phyloP scores from a whole-genome alignment of 1,140 invertebrate species.

The Alviniconcha marisindica region DNA sequence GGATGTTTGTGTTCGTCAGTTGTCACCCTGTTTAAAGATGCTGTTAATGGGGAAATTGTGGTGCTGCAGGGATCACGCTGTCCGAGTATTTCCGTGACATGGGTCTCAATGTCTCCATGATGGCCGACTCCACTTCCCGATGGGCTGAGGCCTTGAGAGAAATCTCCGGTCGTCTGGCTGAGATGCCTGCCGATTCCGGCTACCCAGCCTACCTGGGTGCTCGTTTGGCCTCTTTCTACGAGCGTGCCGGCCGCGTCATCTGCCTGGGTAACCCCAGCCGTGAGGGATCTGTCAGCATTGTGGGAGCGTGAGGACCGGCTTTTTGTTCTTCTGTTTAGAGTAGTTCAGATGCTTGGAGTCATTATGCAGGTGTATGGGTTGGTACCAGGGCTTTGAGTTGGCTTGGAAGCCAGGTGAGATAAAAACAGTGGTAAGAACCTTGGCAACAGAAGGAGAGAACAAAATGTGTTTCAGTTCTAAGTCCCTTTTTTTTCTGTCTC shows the following conservation, averaged over 20 bases:
- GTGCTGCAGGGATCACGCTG: conserved; percentile 89
- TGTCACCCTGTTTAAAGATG: neutral
- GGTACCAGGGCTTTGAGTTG: no score
- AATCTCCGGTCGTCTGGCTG: conserved; percentile 99
- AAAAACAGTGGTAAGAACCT: no score
- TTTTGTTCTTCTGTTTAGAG: no score
- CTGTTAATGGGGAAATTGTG: neutral
- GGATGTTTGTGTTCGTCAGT: neutral
- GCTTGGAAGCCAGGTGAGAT: no score
- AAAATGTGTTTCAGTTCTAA: no score
- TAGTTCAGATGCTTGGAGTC: no score
- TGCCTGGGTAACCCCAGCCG: conserved; percentile 98
- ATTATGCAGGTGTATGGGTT: no score
- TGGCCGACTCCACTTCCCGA: conserved; percentile 99
- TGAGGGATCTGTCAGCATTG: conserved; percentile 99
- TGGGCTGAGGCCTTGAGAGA: conserved; percentile 99
- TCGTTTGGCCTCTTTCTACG: conserved; percentile 98
- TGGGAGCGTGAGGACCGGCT: conserved; percentile 86
- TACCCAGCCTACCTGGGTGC: conserved; percentile 99
- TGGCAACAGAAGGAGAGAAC: no score
- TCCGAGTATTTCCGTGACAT: conserved; percentile 99
- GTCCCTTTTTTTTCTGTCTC: no score
- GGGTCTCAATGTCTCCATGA: conserved; percentile 99
- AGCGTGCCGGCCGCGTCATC: conserved; percentile 97
- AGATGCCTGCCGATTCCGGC: conserved; percentile 99